These are phyloP conservation scores for Rattus norvegicus DNA, from an alignment of 2,113 vertebrate genomes.

Conservation along the genomic window DNA sequence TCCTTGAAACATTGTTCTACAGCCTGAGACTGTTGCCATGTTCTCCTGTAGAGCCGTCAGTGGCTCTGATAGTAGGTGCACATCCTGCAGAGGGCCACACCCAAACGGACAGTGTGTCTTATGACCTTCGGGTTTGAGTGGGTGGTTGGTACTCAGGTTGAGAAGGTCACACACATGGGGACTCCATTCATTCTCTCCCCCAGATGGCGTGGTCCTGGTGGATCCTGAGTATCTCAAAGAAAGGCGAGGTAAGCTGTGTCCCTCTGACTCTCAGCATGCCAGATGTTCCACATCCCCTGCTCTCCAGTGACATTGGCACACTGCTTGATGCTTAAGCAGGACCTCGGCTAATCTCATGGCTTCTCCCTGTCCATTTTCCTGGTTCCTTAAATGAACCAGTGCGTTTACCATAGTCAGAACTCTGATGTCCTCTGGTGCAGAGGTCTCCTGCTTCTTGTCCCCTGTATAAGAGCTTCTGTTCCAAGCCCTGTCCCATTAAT, in stretches of 20 bases:
- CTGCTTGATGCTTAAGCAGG: not conserved
- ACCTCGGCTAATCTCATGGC: not conserved
- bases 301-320: not conserved
- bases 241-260: constrained; percentile 91
- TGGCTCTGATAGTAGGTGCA: not conserved
- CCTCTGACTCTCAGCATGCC: not conserved
- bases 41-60: not conserved
- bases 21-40: fast-evolving
- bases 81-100: not conserved
- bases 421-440: not conserved
- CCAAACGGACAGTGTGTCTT: not conserved
- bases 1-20: not conserved
- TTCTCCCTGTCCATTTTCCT: not conserved
- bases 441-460: not conserved
- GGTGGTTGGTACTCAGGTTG: not conserved
- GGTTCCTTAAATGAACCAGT: not conserved
- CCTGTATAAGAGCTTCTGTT: not conserved
- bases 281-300: not conserved
- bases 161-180: not conserved
- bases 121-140: not conserved
- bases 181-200: constrained; percentile 41
- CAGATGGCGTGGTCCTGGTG: constrained; percentile 97
- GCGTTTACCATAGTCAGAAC: not conserved
- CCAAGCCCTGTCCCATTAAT: not conserved
- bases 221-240: constrained; percentile 98